Evolutionary conservation across 2,888 invertebrate genomes (phyloP), one percentile per base, ranked within the genome.

Genomic region (Cheilosia vulpina): DNA sequence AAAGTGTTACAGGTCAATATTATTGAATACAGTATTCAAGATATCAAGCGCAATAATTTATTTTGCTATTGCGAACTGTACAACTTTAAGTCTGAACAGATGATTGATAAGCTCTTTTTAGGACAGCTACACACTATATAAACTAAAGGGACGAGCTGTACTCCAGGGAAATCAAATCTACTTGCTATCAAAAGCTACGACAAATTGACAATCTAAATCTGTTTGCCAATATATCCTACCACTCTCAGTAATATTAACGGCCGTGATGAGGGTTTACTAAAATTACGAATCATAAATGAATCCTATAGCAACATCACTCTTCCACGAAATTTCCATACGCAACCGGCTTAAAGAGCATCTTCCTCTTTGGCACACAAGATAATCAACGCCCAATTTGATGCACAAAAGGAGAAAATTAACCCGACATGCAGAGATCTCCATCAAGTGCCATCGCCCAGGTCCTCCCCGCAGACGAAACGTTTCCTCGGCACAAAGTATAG

Each of bases 381-480:
- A 85, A 80, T 85, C 81, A 76, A 72, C 81, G 76, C 72, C 53
- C 57, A 77, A 77, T 81, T 85, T 57, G 43, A 66, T 43, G 55
- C 60, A 72, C 57, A 63, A 81, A 68, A 55, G 62, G 62, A 19
- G 24, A 69, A 15, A 38, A 65, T 75, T 66, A 72, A 58, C 52
- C 58, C 69, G 47, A 75, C 50, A 53, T 34, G 47, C 45, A 17
- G 17, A 38, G 13, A 50, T 55, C 60, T 21, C 65, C 43, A 53
- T 27, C 34, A 34, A 53, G 21, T 65, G 55, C 34, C 55, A 55
- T 21, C 11, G 5, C 19, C 4, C 4, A 5, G 60, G 19, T 17
- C 21, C 9, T 41, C 24, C 19, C 3, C 19, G 45, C 7, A 47
- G 0, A 41, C 19, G n/a, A 31, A 45, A 27, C 11, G 24, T 52